Percentiles rank a stretch among this genome's conserved stretches.
These are phyloP conservation scores for Geotrypetes seraphini DNA, from an alignment of 2,797 vertebrate species.

Conservation along the genomic window DNA sequence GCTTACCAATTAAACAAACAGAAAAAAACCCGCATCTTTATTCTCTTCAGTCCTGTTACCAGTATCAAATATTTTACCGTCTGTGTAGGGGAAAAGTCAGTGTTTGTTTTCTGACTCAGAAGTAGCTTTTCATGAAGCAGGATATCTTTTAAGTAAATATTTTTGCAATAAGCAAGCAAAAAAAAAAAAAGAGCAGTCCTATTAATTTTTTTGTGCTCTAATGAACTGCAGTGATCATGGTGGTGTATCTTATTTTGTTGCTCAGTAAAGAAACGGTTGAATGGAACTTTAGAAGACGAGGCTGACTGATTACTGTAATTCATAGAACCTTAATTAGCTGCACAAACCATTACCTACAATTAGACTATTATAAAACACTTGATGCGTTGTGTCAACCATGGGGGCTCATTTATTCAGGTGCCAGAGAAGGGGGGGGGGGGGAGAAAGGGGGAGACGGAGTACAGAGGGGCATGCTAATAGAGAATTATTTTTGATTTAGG, in stretches of 20 bases:
- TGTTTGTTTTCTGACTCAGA: too few species aligned
- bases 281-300: conserved; percentile 70
- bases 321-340: conserved; percentile 99
- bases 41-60: too few species aligned
- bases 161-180: conserved; percentile 18
- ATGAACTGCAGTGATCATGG: conserved; percentile 22
- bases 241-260: conserved; percentile 24
- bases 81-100: too few species aligned
- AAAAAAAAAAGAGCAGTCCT: conserved; percentile 10
- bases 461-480: conserved; percentile 56
- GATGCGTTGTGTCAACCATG: conserved; percentile 81
- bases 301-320: conserved; percentile 99
- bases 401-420: conserved; percentile 69
- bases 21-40: too few species aligned
- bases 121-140: background rate
- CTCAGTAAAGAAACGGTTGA: conserved; percentile 47
- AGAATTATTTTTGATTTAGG: conserved; percentile 72
- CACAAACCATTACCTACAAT: conserved; percentile 99
- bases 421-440: conserved; percentile 38
- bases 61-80: too few species aligned
- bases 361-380: conserved; percentile 98
- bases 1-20: too few species aligned
- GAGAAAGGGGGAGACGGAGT: conserved; percentile 32
- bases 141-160: conserved; percentile 23
- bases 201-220: conserved; percentile 29